Conservation (phyloP, 2,797 vertebrate genomes). For the Dendrocincla fuliginosa region DNA sequence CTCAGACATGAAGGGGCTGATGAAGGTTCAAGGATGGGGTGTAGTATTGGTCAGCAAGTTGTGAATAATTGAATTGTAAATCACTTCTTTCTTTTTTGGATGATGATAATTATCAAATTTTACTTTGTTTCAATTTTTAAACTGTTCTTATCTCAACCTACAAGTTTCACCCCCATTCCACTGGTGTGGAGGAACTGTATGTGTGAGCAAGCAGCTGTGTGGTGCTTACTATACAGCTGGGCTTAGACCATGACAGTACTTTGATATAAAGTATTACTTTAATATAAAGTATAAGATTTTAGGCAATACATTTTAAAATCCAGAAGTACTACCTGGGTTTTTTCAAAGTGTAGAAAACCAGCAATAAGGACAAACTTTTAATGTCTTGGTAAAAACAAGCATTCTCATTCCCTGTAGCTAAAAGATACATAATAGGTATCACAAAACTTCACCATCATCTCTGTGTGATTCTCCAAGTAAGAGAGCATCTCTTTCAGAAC, state of each 20-base stretch:
- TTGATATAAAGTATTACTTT: not conserved
- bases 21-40: not conserved
- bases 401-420: not conserved
- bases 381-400: not conserved
- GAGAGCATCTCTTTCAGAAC: not conserved
- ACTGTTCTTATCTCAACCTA: not conserved
- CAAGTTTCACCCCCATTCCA: not conserved
- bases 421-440: not conserved
- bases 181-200: too few relatives aligned
- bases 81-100: not conserved
- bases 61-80: not conserved
- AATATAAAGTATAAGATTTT: not conserved
- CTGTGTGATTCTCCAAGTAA: not conserved
- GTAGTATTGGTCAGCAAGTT: not conserved
- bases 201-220: fast-evolving
- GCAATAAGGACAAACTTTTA: not conserved
- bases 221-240: not conserved
- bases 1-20: not conserved
- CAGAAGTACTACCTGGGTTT: not conserved
- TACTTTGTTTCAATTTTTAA: not conserved
- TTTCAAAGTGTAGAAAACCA: not conserved
- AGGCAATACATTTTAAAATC: not conserved
- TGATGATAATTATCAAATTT: not conserved
- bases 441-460: not conserved
- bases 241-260: not conserved